phyloP scores from a whole-genome alignment of 35 echinoderm and acorn worm species.

The Apostichopus californicus region DNA sequence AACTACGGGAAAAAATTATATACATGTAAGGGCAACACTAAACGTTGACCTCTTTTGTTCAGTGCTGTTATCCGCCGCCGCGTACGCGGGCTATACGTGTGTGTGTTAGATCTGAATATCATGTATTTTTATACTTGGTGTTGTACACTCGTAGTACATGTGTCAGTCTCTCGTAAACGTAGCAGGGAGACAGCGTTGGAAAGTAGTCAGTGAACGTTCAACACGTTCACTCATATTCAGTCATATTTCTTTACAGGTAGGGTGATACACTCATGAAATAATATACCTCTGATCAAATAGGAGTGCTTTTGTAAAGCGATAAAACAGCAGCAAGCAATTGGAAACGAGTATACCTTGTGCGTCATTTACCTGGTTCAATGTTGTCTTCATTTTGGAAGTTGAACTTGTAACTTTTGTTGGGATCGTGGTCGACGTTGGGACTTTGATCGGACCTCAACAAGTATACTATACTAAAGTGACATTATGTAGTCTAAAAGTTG shows the following conservation, averaged over 20 bases:
- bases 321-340: too few relatives aligned
- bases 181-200: not conserved
- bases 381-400: too few relatives aligned
- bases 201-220: too few relatives aligned
- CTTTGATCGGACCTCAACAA: too few relatives aligned
- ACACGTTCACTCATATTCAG: not conserved
- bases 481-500: too few relatives aligned
- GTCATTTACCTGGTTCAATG: too few relatives aligned
- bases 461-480: too few relatives aligned
- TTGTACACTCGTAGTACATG: not conserved
- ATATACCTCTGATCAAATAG: not conserved
- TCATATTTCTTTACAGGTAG: not conserved
- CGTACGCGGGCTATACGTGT: not conserved
- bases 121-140: not conserved
- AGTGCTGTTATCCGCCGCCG: not conserved
- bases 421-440: too few relatives aligned
- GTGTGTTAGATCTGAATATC: not conserved
- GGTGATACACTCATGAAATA: not conserved
- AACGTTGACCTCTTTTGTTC: constrained; percentile 8
- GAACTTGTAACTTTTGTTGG: too few relatives aligned
- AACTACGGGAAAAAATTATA: not conserved
- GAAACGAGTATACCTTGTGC: too few relatives aligned
- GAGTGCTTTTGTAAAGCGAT: too few relatives aligned
- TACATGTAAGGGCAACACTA: not conserved
- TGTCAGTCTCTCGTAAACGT: not conserved